A percentile compares a stretch with the other conserved stretches of the same genome.
These are phyloP conservation scores for Pocota personata DNA, from an alignment of 2,888 invertebrate species.

Conservation along the genomic window DNA sequence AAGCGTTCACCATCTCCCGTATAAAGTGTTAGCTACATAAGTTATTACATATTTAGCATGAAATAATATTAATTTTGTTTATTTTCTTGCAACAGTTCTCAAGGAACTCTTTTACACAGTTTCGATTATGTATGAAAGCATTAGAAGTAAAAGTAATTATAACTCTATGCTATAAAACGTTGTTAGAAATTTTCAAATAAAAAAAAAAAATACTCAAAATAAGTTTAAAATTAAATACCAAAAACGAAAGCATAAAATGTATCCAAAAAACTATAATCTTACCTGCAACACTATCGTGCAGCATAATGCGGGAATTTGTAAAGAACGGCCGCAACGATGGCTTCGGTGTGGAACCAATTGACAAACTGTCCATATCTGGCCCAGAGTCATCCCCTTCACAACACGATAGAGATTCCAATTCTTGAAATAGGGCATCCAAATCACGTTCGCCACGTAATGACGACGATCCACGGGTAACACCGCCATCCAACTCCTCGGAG, in stretches of 20 bases:
- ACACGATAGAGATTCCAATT: slow-evolving; percentile 96
- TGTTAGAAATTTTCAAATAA: slow-evolving; percentile 37
- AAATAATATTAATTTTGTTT: slow-evolving; percentile 25
- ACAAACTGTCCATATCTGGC: slow-evolving; percentile 97
- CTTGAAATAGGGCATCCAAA: slow-evolving; percentile 97
- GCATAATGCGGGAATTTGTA: slow-evolving; percentile 93
- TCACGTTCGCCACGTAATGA: slow-evolving; percentile 91
- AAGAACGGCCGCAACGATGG: slow-evolving; percentile 97
- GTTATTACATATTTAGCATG: neutral
- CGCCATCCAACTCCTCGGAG: slow-evolving; percentile 93
- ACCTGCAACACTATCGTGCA: slow-evolving; percentile 83
- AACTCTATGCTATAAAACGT: slow-evolving; percentile 10
- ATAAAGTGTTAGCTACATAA: neutral
- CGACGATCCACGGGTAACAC: slow-evolving; percentile 85
- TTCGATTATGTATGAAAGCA: slow-evolving; percentile 27
- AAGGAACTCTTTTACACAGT: neutral
- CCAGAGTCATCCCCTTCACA: slow-evolving; percentile 94
- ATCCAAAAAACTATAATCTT: slow-evolving; percentile 25
- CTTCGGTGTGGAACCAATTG: slow-evolving; percentile 98
- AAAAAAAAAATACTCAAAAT: slow-evolving; percentile 72
- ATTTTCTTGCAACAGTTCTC: slow-evolving; percentile 17
- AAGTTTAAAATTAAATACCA: slow-evolving; percentile 44
- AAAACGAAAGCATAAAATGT: slow-evolving; percentile 41
- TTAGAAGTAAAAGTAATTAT: slow-evolving; percentile 34
- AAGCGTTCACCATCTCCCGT: slow-evolving; percentile 34